A percentile compares a stretch with the other conserved stretches of the same genome.
These are phyloP conservation scores for Stegophylla sp. DNA, from an alignment of 2,888 invertebrate species.

Conservation along the genomic window DNA sequence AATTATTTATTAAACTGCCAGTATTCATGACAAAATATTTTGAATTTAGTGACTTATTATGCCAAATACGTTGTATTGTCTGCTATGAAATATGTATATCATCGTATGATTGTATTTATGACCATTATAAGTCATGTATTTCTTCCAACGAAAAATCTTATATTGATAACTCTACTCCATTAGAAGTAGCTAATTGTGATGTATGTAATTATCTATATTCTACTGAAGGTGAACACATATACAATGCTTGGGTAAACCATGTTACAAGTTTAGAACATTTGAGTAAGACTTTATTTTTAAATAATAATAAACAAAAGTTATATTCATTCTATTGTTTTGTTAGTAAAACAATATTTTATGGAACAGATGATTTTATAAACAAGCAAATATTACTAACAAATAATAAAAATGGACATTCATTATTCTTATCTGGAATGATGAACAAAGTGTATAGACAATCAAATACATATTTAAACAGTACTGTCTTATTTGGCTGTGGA, in stretches of 20 bases:
- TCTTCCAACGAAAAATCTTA: background rate
- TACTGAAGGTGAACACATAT: background rate
- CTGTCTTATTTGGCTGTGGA: slow-evolving; percentile 16
- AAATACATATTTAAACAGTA: background rate
- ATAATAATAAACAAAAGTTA: background rate
- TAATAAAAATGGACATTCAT: background rate
- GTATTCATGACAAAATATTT: slow-evolving; percentile 19
- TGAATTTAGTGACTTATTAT: background rate
- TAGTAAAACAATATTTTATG: slow-evolving; percentile 22
- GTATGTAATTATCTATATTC: background rate
- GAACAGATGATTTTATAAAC: background rate
- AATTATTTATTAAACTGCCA: background rate
- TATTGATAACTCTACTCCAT: background rate
- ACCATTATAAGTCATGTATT: slow-evolving; percentile 14
- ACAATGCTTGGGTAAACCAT: slow-evolving; percentile 18
- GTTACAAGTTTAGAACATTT: slow-evolving; percentile 24
- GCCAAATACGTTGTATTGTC: background rate
- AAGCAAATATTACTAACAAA: background rate
- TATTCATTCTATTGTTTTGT: slow-evolving; percentile 19
- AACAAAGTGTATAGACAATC: background rate
- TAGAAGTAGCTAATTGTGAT: background rate
- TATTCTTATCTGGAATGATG: slow-evolving; percentile 20
- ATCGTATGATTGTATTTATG: background rate
- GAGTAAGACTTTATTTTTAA: background rate
- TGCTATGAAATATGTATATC: background rate